A percentile compares a stretch with the other conserved stretches of the same genome.
Conservation (phyloP, 2,797 vertebrate genomes). For the Lacerta viridis region DNA sequence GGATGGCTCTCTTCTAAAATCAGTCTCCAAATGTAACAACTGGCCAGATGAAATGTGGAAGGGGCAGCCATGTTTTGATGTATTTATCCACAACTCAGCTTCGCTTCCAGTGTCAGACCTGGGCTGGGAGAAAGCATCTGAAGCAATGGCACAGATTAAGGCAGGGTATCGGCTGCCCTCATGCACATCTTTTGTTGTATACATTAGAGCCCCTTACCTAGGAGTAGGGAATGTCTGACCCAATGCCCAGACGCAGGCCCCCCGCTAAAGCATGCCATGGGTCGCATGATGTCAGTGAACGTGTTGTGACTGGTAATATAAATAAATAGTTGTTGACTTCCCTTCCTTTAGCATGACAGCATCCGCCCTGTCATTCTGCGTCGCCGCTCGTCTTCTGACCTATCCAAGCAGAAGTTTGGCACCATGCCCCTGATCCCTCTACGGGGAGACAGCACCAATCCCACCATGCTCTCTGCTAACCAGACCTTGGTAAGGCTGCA, state of each 20-base stretch:
- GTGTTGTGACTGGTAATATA: rapidly evolving
- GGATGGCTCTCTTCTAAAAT: not conserved
- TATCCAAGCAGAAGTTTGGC: conserved; percentile 95
- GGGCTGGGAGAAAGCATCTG: not conserved
- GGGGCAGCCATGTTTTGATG: not conserved
- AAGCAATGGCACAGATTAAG: not conserved
- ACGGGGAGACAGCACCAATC: conserved; percentile 91
- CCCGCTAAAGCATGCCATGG: not conserved
- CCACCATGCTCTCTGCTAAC: conserved; percentile 94
- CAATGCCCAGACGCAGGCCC: too few species aligned
- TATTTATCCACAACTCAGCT: not conserved
- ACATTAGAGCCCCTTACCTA: not conserved
- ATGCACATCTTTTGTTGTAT: not conserved
- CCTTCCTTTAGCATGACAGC: conserved; percentile 85
- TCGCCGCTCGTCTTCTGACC: conserved; percentile 91
- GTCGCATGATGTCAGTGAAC: not conserved
- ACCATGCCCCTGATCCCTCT: conserved; percentile 97
- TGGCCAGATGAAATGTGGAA: not conserved
- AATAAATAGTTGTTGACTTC: not conserved
- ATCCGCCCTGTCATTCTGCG: conserved; percentile 88
- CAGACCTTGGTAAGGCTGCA: conserved; percentile 90
- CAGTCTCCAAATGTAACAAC: not conserved
- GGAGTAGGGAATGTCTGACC: too few species aligned
- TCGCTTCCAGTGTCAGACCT: too few species aligned
- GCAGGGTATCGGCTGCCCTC: not conserved